Evolutionary conservation across 2,797 vertebrate genomes (phyloP), one percentile per base, ranked within the genome.

Genomic region (Onychomys torridus): DNA sequence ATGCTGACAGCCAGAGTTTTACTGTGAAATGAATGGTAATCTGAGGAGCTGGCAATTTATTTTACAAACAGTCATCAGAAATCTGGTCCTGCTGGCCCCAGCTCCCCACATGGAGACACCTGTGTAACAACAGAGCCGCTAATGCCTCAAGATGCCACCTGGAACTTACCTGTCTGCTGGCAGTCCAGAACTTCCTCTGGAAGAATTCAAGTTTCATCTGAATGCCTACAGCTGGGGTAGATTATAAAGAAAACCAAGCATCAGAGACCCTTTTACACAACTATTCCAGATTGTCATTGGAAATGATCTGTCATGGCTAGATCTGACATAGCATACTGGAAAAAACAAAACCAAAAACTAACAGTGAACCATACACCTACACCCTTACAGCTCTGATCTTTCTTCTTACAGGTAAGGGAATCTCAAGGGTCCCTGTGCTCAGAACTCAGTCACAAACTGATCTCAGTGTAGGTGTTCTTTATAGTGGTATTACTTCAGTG

Each of bases 151-250:
- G 83, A 88, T 27, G 86, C n/a, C n/a, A 71, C 91, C 96, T 94
- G 40, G 94, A 97, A 83, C 96, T 96, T 98, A 99, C 99, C 99
- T 99, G 99, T 99, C 99, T 98, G 98, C 99, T 99, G 95, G 99
- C 99, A 37, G 99, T 99, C 99, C 99, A 99, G 98, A 99, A 99
- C 98, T 99, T 99, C 98, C 99, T 99, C 98, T 99, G 99, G 98
- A 99, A 99, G 98, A 99, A 99, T 96, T 99, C 99, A 95, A 99
- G 99, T 98, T 99, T 99, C 99, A 99, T 99, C 98, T 99, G 99
- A 98, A 99, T 99, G 91, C 99, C 99, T 96, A 99, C 99, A 99
- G 99, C 99, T 99, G 98, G 96, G 98, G 99, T 93, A 99, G 81
- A 98, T 86, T 91, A 98, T 43, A 98, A 95, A 98, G 49, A 95